These are phyloP conservation scores for Platerodrilus igneus DNA, from an alignment of 2,888 invertebrate species.

Conservation along the genomic window DNA sequence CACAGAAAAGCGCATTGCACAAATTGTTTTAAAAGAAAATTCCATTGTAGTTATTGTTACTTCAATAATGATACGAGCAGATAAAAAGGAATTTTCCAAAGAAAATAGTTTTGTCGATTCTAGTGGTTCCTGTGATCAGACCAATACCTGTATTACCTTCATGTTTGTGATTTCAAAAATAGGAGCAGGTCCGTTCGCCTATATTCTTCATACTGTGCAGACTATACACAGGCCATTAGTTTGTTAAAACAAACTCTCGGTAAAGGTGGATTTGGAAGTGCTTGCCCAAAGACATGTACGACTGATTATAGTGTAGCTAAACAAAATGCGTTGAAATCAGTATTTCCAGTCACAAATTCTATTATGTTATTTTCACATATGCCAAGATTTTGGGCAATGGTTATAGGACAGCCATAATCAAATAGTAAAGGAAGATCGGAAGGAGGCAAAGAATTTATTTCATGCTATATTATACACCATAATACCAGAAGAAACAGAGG, in stretches of 20 bases:
- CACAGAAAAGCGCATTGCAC: not conserved
- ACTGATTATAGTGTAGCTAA: constrained; percentile 21
- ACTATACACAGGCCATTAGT: constrained; percentile 18
- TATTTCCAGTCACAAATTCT: constrained; percentile 20
- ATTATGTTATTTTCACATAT: constrained; percentile 20
- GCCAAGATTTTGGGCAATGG: constrained; percentile 21
- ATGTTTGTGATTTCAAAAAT: constrained; percentile 14
- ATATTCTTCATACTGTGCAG: constrained; percentile 19
- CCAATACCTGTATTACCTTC: constrained; percentile 18
- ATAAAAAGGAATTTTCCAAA: constrained; percentile 5
- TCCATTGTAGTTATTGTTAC: constrained; percentile 20
- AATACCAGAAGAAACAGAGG: not conserved
- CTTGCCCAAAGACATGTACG: constrained; percentile 9
- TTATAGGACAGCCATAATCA: constrained; percentile 9
- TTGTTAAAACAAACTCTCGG: constrained; percentile 8
- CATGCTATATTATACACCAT: constrained; percentile 4
- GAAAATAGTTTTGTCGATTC: constrained; percentile 24
- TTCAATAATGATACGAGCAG: constrained; percentile 21
- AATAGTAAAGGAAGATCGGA: constrained; percentile 6
- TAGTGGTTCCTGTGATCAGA: constrained; percentile 22
- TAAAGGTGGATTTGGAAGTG: constrained; percentile 2
- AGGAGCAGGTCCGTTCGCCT: constrained; percentile 16
- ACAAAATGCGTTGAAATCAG: constrained; percentile 13
- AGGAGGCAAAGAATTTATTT: constrained; percentile 6
- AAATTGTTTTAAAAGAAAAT: constrained; percentile 15